Conservation (phyloP, 1,140 invertebrate species). For the Apis cerana region DNA sequence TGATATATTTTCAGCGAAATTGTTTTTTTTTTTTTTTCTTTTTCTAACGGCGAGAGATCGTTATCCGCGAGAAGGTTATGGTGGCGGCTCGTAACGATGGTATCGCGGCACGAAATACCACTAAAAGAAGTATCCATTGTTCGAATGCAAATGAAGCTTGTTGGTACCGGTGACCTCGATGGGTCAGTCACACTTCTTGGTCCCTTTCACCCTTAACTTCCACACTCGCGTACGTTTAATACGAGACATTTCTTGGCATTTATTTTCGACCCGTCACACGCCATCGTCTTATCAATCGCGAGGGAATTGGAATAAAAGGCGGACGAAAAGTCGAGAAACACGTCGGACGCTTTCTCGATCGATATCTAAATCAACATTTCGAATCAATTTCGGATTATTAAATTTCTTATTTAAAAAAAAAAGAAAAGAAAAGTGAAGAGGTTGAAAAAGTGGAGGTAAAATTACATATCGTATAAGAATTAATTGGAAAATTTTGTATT, state of each 20-base stretch:
- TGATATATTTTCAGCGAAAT: background rate
- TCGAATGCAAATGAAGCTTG: slow-evolving; percentile 52
- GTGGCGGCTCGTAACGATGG: background rate
- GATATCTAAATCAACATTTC: background rate
- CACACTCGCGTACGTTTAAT: background rate
- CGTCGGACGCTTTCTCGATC: background rate
- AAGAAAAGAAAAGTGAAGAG: too few species aligned
- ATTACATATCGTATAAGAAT: background rate
- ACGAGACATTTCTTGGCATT: slow-evolving; percentile 31
- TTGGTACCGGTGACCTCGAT: slow-evolving; percentile 48
- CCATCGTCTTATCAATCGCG: slow-evolving; percentile 39
- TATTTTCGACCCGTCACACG: slow-evolving; percentile 37
- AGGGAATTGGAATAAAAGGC: background rate
- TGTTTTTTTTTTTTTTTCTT: background rate
- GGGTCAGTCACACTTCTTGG: slow-evolving; percentile 56
- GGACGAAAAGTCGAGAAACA: background rate
- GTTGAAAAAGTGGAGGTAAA: background rate
- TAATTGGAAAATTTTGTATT: background rate
- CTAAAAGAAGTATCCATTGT: slow-evolving; percentile 49
- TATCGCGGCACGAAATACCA: slow-evolving; percentile 18
- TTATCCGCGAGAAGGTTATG: background rate
- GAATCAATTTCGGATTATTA: background rate
- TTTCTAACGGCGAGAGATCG: background rate
- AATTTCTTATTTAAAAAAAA: too few species aligned
- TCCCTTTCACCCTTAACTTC: slow-evolving; percentile 28